Percentiles rank a stretch among this genome's conserved stretches.
Evolutionary conservation across 1,140 invertebrate species (phyloP).

Genomic region (Drosophila watanabei): DNA sequence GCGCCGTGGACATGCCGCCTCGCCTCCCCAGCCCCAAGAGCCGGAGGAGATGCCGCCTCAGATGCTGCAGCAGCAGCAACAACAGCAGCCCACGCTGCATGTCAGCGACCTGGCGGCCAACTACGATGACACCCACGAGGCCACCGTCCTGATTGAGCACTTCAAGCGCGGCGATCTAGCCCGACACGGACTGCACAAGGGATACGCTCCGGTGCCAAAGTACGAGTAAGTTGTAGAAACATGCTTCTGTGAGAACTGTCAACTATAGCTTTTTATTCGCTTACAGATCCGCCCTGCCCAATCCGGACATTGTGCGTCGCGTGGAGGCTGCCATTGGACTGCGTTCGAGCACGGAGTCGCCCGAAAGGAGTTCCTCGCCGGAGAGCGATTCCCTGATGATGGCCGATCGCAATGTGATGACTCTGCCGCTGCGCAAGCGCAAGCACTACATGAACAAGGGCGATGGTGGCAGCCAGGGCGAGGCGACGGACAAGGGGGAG

Average conservation of each 20-base stretch:
- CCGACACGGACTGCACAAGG: slow-evolving; percentile 76
- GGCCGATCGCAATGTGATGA: slow-evolving; percentile 88
- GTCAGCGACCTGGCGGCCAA: slow-evolving; percentile 72
- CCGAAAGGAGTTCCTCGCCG: slow-evolving; percentile 88
- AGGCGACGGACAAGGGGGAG: slow-evolving; percentile 13
- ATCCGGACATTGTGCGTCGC: slow-evolving; percentile 89
- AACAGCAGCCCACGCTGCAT: slow-evolving; percentile 54
- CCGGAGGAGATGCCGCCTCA: slow-evolving; percentile 35
- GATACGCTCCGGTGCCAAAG: slow-evolving; percentile 79
- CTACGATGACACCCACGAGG: slow-evolving; percentile 79
- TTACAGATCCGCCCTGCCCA: slow-evolving; percentile 85
- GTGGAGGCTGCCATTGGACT: slow-evolving; percentile 90
- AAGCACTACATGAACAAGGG: slow-evolving; percentile 92
- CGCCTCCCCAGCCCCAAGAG: slow-evolving; percentile 13
- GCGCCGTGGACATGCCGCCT: slow-evolving; percentile 54
- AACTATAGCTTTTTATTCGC: background rate
- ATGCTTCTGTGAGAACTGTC: background rate
- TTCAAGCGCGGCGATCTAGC: slow-evolving; percentile 77
- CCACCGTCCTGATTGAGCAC: slow-evolving; percentile 78
- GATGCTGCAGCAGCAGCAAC: slow-evolving; percentile 7
- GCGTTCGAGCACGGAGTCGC: slow-evolving; percentile 87
- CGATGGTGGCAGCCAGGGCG: slow-evolving; percentile 83
- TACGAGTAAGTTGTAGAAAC: slow-evolving; percentile 70
- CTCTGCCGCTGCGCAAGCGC: slow-evolving; percentile 91
- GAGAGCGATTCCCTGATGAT: slow-evolving; percentile 87